phyloP scores from a whole-genome alignment of 2,888 invertebrate species.

The Acanthococcus lagerstroemiae region DNA sequence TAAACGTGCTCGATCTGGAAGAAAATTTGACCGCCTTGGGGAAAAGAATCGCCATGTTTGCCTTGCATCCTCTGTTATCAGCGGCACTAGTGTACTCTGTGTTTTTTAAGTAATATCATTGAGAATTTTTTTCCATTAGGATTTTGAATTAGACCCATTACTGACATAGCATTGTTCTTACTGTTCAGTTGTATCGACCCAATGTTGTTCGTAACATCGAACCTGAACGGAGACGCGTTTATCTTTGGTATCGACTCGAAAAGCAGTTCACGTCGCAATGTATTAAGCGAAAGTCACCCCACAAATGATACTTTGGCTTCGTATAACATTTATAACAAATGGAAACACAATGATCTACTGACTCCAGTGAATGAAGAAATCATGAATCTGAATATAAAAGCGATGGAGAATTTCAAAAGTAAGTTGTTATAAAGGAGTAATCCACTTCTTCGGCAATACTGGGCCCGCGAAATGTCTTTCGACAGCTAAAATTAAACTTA shows the following conservation, averaged over 20 bases:
- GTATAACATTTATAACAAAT: conserved; percentile 14
- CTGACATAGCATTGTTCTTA: no score
- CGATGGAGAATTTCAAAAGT: conserved; percentile 17
- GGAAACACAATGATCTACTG: background rate
- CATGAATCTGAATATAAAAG: background rate
- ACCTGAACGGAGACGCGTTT: conserved; percentile 13
- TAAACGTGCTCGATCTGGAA: conserved; percentile 48
- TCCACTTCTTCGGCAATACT: background rate
- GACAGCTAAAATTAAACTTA: background rate
- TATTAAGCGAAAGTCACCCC: conserved; percentile 7
- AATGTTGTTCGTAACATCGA: conserved; percentile 14
- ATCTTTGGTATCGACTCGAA: conserved; percentile 6
- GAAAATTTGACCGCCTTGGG: conserved; percentile 58
- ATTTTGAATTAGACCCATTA: no score
- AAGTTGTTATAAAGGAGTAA: background rate
- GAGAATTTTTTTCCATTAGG: no score
- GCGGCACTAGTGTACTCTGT: conserved; percentile 51
- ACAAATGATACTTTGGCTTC: conserved; percentile 9
- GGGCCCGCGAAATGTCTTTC: background rate
- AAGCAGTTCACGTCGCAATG: conserved; percentile 11
- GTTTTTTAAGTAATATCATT: conserved; percentile 44
- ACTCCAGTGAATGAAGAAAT: background rate
- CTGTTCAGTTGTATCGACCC: conserved; percentile 8
- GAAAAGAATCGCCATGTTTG: conserved; percentile 46
- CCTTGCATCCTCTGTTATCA: conserved; percentile 52